Evolutionary conservation across 2,113 vertebrate species (phyloP).

Genomic region (Vulpes ferrilata): DNA sequence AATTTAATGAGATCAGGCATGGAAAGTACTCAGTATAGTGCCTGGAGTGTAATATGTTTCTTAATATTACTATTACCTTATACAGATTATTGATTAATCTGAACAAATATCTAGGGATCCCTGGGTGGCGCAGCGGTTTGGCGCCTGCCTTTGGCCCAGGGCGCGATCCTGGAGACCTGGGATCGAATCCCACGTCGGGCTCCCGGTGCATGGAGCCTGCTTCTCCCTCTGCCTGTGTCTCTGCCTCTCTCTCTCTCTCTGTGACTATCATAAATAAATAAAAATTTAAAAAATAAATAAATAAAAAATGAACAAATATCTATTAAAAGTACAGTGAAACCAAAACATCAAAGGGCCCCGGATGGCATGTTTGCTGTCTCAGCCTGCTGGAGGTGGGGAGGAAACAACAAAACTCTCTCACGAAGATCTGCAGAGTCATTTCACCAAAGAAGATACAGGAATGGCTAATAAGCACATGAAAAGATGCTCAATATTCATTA

Average conservation of each 20-base stretch:
- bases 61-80: not conserved
- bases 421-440: not conserved
- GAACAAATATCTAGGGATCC: slow-evolving; percentile 23
- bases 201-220: too few species aligned
- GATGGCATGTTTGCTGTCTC: not conserved
- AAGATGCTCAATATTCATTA: not conserved
- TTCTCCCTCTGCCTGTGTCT: too few species aligned
- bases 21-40: not conserved
- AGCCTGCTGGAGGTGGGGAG: not conserved
- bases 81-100: not conserved
- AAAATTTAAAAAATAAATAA: too few species aligned
- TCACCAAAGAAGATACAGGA: not conserved
- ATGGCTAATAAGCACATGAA: not conserved
- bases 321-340: not conserved
- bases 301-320: slow-evolving; percentile 21
- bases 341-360: not conserved
- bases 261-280: too few species aligned
- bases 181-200: too few species aligned
- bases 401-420: not conserved
- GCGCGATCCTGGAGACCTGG: too few species aligned
- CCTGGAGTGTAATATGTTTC: not conserved
- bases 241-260: too few species aligned
- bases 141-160: too few species aligned
- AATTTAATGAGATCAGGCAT: not conserved
- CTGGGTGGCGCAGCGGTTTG: too few species aligned